Evolutionary conservation across 2,888 invertebrate genomes (phyloP).

Genomic region (Machimus atricapillus): DNA sequence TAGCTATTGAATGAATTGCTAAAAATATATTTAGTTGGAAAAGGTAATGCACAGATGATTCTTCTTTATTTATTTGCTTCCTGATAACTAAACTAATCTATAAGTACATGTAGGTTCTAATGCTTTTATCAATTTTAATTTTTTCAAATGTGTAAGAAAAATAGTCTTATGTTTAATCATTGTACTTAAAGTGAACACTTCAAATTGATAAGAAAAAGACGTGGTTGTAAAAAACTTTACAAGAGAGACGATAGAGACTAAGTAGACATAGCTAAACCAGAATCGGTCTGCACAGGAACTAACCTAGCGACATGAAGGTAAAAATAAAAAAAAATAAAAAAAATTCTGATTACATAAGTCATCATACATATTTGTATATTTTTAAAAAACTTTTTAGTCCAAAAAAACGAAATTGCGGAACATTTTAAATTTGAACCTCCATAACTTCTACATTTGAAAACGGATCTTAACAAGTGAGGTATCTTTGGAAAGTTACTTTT

Average conservation of each 20-base stretch:
- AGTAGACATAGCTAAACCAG: too few species aligned
- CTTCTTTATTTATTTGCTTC: not conserved
- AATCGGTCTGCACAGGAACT: not conserved
- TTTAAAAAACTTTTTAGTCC: too few species aligned
- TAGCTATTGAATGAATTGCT: not conserved
- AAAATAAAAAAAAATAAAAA: too few species aligned
- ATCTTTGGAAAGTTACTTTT: too few species aligned
- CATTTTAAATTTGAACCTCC: too few species aligned
- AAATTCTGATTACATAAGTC: too few species aligned
- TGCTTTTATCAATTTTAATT: not conserved
- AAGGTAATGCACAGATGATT: not conserved
- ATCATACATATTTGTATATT: too few species aligned
- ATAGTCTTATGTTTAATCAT: not conserved
- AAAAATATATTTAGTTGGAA: not conserved
- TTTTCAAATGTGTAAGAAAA: not conserved
- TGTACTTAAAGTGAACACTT: not conserved
- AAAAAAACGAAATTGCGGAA: too few species aligned
- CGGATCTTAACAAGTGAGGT: too few species aligned
- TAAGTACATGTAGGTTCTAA: not conserved
- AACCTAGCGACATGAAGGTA: not conserved
- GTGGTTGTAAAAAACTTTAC: not conserved
- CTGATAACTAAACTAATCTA: not conserved
- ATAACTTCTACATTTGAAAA: too few species aligned
- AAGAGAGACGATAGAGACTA: not conserved
- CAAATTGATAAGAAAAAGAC: not conserved